These are phyloP conservation scores for Armadillidium nasatum DNA, from an alignment of 1,140 invertebrate species.

Conservation along the genomic window DNA sequence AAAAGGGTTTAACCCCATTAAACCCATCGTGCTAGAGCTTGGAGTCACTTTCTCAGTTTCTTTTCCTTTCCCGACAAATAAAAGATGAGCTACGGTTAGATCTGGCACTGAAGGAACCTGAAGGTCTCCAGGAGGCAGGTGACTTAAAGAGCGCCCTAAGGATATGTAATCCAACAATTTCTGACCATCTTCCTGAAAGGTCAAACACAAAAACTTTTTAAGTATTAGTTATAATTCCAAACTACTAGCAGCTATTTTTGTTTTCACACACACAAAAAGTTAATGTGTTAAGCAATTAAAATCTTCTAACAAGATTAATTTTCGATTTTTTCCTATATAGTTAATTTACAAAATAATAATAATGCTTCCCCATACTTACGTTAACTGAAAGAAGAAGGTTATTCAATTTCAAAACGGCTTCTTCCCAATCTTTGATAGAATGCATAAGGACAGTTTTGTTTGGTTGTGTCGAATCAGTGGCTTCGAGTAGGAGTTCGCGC, in stretches of 20 bases:
- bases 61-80: conserved; percentile 17
- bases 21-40: background rate
- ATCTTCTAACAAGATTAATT: no score
- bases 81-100: conserved; percentile 13
- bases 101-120: conserved; percentile 21
- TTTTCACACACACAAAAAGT: no score
- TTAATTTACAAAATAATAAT: no score
- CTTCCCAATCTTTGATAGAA: conserved; percentile 33
- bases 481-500: conserved; percentile 18
- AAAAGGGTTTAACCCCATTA: background rate
- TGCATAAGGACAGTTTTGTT: conserved; percentile 19
- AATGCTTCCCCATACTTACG: conserved; percentile 14
- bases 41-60: background rate
- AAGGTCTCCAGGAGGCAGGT: conserved; percentile 32
- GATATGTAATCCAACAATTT: conserved; percentile 28
- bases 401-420: conserved; percentile 23
- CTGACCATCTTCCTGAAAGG: conserved; percentile 26
- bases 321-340: no score
- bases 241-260: no score
- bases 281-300: no score
- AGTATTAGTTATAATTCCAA: no score
- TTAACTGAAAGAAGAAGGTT: conserved; percentile 14
- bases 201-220: no score
- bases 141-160: conserved; percentile 32
- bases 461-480: conserved; percentile 21